Evolutionary conservation across 2,113 vertebrate species (phyloP), one percentile per base, ranked within the genome.

Genomic region (Labeo catla): DNA sequence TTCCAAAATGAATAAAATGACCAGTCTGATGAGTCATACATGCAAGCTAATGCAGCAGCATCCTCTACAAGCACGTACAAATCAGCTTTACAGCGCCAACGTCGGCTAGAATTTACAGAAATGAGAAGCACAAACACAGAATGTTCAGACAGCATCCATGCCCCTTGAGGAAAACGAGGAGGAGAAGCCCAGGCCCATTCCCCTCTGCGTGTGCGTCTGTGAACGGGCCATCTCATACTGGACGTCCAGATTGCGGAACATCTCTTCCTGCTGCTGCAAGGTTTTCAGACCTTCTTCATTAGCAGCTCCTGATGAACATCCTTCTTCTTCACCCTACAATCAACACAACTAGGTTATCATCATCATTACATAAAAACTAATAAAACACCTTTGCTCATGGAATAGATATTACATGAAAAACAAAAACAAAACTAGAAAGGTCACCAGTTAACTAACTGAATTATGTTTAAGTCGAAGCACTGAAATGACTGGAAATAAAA

Each of bases 171-270:
- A 98, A 91, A 98, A 99, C 0, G 97, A 97, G 76, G 97, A 97
- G 34, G 96, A 95, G 89, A 99, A 99, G 11, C 98, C 98, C n/a
- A 99, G 95, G n/a, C 98, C 98, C 98, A 99, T 98, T 90, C 98
- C 98, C 92, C 98, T 96, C 85, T 98, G 97, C 0, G 98, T 99
- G 92, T 99, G 98, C 2, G 98, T 99, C 89, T 99, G 98, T 86
- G 98, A 99, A 83, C 98, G 95, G 19, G 98, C 98, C 97, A 99
- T 98, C 91, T 99, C 98, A 4, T 99, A 99, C 92, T 99, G 98
- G 86, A 99, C 98, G 84, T 99, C 98, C 52, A 99, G 93, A 89
- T 99, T 99, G 82, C 97, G 91, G 88, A 99, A 99, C 91, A 99
- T 97, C 92, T 99, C 98, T 90, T 99, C 98, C 88, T 99, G 98